Base-by-base conservation (phyloP, 23 tunicate genomes). In the Styela clava region DNA sequence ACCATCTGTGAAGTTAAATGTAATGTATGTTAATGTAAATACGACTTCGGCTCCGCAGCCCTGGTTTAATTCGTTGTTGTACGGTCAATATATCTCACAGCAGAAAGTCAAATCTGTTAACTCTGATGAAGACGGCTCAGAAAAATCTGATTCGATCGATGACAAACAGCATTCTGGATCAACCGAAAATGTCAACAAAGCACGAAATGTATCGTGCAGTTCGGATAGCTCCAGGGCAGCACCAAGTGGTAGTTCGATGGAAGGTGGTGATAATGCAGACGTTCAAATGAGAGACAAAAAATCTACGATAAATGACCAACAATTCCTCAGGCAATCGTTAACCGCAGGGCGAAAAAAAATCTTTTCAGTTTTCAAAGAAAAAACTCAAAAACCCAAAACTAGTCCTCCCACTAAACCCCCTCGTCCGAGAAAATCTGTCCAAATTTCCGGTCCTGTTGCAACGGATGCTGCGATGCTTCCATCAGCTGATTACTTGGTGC, bases 371-470 rank as follows among this genome's bases (percentile, higher is more conserved):
- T 67, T 70, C 31, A 68, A 34, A 24, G 36, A 30, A 62, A 35
- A 44, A 44, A 44, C 56, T 5, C 56, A 44, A 44, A 44, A 44
- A 44, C 56, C 12, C 9, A 44, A 44, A 44, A 44, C 56, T 5
- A 24, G 27, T 24, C 24, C 52, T 36, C 62, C 69, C 33, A 2
- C 68, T n/a, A 27, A 64, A 64, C 52, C 83, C 33, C 33, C 71
- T 24, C 61, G 78, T 56, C 86, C 62, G 7, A 25, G 81, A 1
- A 36, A 44, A 9, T 0, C 65, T 16, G 83, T 85, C 52, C 69
- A 85, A 33, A 79, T 85, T 27, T 85, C 89, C 1, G 84, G 84
- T 18, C 89, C 89, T 9, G 73, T 85, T 26, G 34, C 61, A 21
- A 26, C 74, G 1, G 89, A 85, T 71, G 32, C 83, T 37, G 74